Conservation (phyloP, 2,888 invertebrate species). For the Spilosoma lubricipeda region DNA sequence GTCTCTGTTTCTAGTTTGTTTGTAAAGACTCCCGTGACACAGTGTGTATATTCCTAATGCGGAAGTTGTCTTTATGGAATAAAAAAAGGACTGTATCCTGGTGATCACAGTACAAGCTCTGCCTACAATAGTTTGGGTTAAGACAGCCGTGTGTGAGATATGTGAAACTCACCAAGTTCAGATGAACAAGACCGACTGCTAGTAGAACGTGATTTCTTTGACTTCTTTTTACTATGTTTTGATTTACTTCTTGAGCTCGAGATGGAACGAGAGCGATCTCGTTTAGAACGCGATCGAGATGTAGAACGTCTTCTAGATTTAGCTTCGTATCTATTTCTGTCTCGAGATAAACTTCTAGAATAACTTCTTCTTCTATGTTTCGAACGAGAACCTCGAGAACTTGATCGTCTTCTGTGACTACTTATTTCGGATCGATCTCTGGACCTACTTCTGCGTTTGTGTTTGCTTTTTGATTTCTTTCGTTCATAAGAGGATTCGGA, state of each 20-base stretch:
- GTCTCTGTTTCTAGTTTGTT: too few relatives aligned
- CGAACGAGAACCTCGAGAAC: constrained; percentile 69
- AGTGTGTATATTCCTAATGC: too few relatives aligned
- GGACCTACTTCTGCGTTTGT: constrained; percentile 75
- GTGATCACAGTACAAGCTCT: too few relatives aligned
- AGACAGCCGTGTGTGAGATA: too few relatives aligned
- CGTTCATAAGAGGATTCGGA: constrained; percentile 79
- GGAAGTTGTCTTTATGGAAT: too few relatives aligned
- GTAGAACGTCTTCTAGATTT: constrained; percentile 71
- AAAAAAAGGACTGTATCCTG: too few relatives aligned
- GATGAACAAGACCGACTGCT: constrained; percentile 76
- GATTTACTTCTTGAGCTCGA: constrained; percentile 73
- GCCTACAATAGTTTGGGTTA: too few relatives aligned
- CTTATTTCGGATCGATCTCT: constrained; percentile 75
- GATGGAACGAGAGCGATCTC: constrained; percentile 69
- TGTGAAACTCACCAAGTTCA: constrained; percentile 67
- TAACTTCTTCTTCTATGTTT: constrained; percentile 72
- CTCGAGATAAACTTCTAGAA: constrained; percentile 78
- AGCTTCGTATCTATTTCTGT: constrained; percentile 76
- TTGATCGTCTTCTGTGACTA: constrained; percentile 71
- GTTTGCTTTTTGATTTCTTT: constrained; percentile 76
- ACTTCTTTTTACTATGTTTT: constrained; percentile 71
- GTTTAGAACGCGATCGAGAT: constrained; percentile 70
- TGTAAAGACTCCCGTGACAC: too few relatives aligned
- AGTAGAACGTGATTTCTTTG: constrained; percentile 69